Conservation (phyloP, 2,888 invertebrate genomes). For the Sinohyriopsis cumingii region DNA sequence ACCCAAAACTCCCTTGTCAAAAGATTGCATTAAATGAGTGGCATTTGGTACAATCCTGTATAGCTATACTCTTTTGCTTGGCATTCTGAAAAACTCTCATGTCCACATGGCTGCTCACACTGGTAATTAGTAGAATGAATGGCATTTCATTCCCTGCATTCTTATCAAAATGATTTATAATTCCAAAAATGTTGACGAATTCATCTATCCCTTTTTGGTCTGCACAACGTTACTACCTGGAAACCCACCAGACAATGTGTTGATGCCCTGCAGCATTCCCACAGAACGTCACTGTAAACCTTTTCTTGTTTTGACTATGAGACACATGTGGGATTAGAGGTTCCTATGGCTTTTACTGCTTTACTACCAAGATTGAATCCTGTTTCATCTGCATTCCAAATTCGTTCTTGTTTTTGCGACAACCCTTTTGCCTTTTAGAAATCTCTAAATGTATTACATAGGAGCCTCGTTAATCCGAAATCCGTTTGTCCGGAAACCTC, state of each 20-base stretch:
- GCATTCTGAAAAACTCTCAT: slow-evolving; percentile 3
- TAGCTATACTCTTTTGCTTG: not conserved
- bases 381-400: slow-evolving; percentile 1
- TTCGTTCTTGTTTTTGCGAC: not conserved
- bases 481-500: too few relatives aligned
- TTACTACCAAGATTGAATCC: slow-evolving; percentile 2
- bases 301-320: too few relatives aligned
- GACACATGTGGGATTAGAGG: too few relatives aligned
- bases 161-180: slow-evolving; percentile 1
- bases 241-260: not conserved
- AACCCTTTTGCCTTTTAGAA: not conserved
- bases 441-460: too few relatives aligned
- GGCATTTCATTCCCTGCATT: not conserved
- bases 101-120: slow-evolving; percentile 4
- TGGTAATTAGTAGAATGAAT: slow-evolving; percentile 4
- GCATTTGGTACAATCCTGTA: slow-evolving; percentile 3
- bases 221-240: not conserved
- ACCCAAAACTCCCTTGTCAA: slow-evolving; percentile 6
- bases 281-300: not conserved
- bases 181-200: slow-evolving; percentile 1
- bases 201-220: slow-evolving; percentile 7
- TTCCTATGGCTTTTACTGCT: not conserved
- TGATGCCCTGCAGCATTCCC: not conserved
- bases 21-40: slow-evolving; percentile 1
- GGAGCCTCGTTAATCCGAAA: too few relatives aligned